These are phyloP conservation scores for Cladopsammia gracilis DNA, from an alignment of 64 coral and sea anemone species.

Conservation along the genomic window DNA sequence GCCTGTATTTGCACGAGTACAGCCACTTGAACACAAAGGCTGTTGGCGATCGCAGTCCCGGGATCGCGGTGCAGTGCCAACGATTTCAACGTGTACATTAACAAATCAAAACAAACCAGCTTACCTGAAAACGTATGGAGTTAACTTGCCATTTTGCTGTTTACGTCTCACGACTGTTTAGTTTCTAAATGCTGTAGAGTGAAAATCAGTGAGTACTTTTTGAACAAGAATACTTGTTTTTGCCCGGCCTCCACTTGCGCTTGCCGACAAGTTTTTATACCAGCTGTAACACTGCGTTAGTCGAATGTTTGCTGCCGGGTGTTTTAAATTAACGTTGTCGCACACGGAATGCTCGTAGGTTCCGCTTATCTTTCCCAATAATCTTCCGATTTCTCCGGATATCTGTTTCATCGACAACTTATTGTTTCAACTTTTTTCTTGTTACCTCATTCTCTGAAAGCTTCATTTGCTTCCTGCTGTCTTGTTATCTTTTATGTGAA, in stretches of 20 bases:
- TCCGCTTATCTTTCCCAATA: slow-evolving; percentile 29
- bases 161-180: too few relatives aligned
- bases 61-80: too few relatives aligned
- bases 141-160: too few relatives aligned
- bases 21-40: slow-evolving; percentile 11
- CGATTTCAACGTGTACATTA: too few relatives aligned
- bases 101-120: too few relatives aligned
- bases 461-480: neutral
- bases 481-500: neutral
- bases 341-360: slow-evolving; percentile 6
- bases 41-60: too few relatives aligned
- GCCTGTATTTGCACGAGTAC: slow-evolving; percentile 35
- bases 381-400: neutral
- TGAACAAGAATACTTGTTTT: neutral
- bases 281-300: neutral
- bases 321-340: slow-evolving; percentile 19
- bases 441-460: slow-evolving; percentile 18
- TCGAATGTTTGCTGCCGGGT: neutral
- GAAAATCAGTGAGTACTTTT: neutral
- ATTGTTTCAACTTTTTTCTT: neutral
- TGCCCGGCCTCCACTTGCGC: neutral
- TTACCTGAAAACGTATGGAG: too few relatives aligned
- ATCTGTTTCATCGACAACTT: slow-evolving; percentile 32
- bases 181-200: neutral
- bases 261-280: neutral